Evolutionary conservation across 2,797 vertebrate genomes (phyloP).

Genomic region (Macropus fuliginosus): DNA sequence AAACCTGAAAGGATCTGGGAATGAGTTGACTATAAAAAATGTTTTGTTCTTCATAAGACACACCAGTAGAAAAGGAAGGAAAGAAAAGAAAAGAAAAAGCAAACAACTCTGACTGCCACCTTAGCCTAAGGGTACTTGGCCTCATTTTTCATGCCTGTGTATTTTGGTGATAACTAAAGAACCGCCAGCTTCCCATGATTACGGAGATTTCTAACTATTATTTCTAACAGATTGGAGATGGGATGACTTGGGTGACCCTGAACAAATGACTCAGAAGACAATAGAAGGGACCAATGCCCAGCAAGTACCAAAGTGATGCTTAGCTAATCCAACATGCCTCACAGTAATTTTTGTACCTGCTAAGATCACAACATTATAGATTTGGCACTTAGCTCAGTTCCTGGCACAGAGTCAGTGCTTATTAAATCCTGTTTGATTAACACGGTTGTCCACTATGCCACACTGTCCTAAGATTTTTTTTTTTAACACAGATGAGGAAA

Average conservation of each 20-base stretch:
- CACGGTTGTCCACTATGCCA: neutral
- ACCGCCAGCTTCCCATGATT: neutral
- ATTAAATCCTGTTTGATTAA: neutral
- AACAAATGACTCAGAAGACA: neutral
- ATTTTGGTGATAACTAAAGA: constrained; percentile 30
- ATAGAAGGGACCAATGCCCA: neutral
- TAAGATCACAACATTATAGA: neutral
- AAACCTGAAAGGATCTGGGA: neutral
- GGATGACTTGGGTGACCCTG: neutral
- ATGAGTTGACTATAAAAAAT: neutral
- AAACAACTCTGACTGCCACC: neutral
- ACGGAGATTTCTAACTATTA: neutral
- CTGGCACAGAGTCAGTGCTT: neutral
- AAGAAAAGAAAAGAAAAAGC: neutral
- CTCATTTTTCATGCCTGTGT: neutral
- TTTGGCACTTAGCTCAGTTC: neutral
- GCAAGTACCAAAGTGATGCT: neutral
- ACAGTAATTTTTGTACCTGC: neutral
- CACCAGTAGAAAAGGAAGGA: neutral
- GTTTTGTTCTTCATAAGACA: neutral
- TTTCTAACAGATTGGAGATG: neutral
- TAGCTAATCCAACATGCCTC: neutral
- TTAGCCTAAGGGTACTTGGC: neutral
- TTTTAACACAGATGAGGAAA: neutral
- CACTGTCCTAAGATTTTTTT: neutral